phyloP scores from a whole-genome alignment of 2,797 vertebrate species.

The Chelon auratus region DNA sequence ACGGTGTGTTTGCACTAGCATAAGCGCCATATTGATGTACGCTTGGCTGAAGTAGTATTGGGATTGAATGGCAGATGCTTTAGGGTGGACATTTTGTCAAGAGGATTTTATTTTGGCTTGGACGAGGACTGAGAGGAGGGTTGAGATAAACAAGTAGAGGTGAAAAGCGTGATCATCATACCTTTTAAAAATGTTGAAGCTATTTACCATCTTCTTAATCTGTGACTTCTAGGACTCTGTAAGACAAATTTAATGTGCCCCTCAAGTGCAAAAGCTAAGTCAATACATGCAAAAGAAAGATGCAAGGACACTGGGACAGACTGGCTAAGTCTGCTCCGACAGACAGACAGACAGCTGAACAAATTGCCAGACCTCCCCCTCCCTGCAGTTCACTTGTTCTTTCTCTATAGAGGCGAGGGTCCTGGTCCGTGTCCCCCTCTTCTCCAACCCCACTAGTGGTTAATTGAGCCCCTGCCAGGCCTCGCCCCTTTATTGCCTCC shows the following conservation, averaged over 20 bases:
- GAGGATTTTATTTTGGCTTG: conserved; percentile 52
- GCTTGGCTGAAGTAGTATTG: conserved; percentile 64
- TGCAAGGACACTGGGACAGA: conserved; percentile 50
- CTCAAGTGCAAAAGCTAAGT: conserved; percentile 51
- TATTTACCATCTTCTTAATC: conserved; percentile 37
- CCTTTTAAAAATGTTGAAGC: conserved; percentile 10
- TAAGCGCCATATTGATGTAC: conserved; percentile 69
- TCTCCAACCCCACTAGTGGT: conserved; percentile 76
- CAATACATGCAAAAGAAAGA: conserved; percentile 55
- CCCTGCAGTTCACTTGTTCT: conserved; percentile 77
- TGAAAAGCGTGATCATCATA: conserved; percentile 6
- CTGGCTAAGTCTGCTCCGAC: conserved; percentile 48
- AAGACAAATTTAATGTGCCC: conserved; percentile 47
- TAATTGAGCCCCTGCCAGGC: conserved; percentile 83
- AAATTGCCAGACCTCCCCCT: conserved; percentile 81
- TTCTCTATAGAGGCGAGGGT: conserved; percentile 74
- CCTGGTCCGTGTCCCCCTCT: conserved; percentile 75
- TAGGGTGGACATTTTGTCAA: conserved; percentile 57
- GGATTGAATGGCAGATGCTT: conserved; percentile 63
- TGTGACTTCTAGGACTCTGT: conserved; percentile 18
- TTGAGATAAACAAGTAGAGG: conserved; percentile 1
- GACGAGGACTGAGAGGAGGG: not conserved
- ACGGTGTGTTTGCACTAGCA: conserved; percentile 71
- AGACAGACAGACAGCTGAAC: conserved; percentile 79
- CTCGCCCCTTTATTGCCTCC: conserved; percentile 83